Evolutionary conservation across 2,888 invertebrate genomes (phyloP), one percentile per base, ranked within the genome.

Genomic region (Drosophila engyochracea): DNA sequence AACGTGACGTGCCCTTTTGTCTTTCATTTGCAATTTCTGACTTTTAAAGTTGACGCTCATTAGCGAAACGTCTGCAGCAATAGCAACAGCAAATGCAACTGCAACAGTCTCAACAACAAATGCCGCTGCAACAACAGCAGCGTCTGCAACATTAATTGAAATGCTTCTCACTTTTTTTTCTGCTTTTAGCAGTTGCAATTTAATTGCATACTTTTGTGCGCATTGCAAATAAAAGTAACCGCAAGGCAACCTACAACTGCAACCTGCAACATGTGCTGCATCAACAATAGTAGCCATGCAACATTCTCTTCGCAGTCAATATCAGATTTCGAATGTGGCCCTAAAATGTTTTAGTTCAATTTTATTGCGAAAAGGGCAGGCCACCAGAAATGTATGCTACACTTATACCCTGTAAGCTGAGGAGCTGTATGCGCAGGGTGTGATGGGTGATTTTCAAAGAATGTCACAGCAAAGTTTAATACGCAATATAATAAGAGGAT

Each of bases 31-130:
- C 44, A 59, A 68, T 67, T 70, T 72, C 64, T 74, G 84, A 76
- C 79, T 74, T 83, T 83, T 81, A 74, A 89, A 90, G 86, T 83
- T 79, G 89, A 51, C 69, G 86, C 90, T 85, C 90, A 85, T 85
- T 85, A 85, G 85, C 74, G 75, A 51, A 14, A 22, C 52, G 47
- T 16, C 53, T 33, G 19, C 73, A 71, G 16, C 89, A 76, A 59
- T 57, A 59, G 22, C 64, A 69, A 25, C 60, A 51, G 30, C 65
- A 51, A 22, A 10, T n/a, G 19, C 55, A 54, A 33, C 51, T 19
- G 22, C 49, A 41, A 31, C 44, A 37, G 31, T 55, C 10, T 6
- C 30, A 30, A 52, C 52, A 30, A 30, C 25, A 47, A 47, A 25
- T 4, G 25, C 60, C 30, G 16, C 58, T 19, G 22, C 70, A 54